These are phyloP conservation scores for Calycopis cecrops DNA, from an alignment of 1,140 invertebrate species.

Conservation along the genomic window DNA sequence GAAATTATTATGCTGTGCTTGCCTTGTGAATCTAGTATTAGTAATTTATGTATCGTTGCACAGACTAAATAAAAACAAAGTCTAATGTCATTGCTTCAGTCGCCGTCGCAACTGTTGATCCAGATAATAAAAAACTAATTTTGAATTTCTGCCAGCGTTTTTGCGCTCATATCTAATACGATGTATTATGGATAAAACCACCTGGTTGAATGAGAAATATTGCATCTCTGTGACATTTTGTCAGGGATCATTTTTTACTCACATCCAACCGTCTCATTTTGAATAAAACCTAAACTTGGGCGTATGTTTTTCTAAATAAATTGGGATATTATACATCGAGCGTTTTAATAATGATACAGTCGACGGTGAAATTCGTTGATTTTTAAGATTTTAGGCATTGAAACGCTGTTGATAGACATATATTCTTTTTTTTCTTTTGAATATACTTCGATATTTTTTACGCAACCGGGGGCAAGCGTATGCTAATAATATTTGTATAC, in stretches of 20 bases:
- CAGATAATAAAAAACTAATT: conserved; percentile 28
- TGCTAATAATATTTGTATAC: conserved; percentile 33
- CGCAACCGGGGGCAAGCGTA: conserved; percentile 44
- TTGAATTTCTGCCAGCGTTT: conserved; percentile 32
- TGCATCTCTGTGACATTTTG: conserved; percentile 63
- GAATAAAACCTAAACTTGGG: conserved; percentile 41
- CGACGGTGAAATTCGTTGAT: not conserved
- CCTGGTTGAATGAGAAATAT: conserved; percentile 65
- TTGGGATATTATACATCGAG: conserved; percentile 28
- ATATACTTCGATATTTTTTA: conserved; percentile 36
- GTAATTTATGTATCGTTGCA: conserved; percentile 1
- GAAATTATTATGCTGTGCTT: too few relatives aligned
- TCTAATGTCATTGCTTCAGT: conserved; percentile 1
- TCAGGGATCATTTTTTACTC: conserved; percentile 59
- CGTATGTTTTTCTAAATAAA: conserved; percentile 36
- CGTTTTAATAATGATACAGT: conserved; percentile 32
- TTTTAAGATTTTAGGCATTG: not conserved
- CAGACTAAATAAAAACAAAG: conserved; percentile 3
- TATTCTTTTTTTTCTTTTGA: conserved; percentile 22
- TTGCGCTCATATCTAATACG: conserved; percentile 43
- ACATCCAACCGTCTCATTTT: conserved; percentile 38
- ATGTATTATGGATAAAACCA: conserved; percentile 68
- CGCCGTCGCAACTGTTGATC: conserved; percentile 4
- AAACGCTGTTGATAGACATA: not conserved
- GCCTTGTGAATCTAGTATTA: too few relatives aligned